Evolutionary conservation across 2,888 invertebrate species (phyloP), one percentile per base, ranked within the genome.

Genomic region (Ethmia dodecea): DNA sequence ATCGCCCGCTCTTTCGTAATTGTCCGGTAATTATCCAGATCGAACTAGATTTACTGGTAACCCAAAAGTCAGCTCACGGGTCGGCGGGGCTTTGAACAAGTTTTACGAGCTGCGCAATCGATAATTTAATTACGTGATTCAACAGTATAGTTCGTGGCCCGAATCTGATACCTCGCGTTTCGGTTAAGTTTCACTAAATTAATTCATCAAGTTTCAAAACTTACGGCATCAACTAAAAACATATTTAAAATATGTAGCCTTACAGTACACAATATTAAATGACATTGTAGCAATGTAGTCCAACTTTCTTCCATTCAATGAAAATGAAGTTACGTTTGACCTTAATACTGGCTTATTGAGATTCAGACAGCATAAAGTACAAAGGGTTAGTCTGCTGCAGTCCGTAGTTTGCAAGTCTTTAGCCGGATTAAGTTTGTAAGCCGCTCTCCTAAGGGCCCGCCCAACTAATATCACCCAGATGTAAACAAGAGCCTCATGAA

Each of bases 1-100:
- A 66, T 61, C 12, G 13, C 13, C 57, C 57, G 48, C 38, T 53
- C 59, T 74, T 73, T 71, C 66, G 64, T 64, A 67, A 73, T 67
- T 57, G 54, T 59, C 60, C 57, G 47, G 55, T 63, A 67, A 68
- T 70, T 65, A 68, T 56, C 57, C 53, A 53, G 50, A 56, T 51
- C 53, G 51, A 52, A 63, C 57, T 61, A 65, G 59, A 71, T 67
- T 62, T 61, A 58, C 60, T 55, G 47, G 54, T 62, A 59, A 65
- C 65, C 63, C 49, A 63, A 68, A 70, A 65, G 42, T 50, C 49
- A 47, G 55, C 62, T 58, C 60, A 37, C 42, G 37, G 40, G 39
- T 38, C 43, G 39, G 43, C 45, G 37, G 27, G 22, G 31, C 33
- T 41, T 29, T 39, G 38, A 47, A 46, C 52, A 40, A 42, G 43